Evolutionary conservation across 2,888 invertebrate genomes (phyloP).

Genomic region (Synergus umbraculus): DNA sequence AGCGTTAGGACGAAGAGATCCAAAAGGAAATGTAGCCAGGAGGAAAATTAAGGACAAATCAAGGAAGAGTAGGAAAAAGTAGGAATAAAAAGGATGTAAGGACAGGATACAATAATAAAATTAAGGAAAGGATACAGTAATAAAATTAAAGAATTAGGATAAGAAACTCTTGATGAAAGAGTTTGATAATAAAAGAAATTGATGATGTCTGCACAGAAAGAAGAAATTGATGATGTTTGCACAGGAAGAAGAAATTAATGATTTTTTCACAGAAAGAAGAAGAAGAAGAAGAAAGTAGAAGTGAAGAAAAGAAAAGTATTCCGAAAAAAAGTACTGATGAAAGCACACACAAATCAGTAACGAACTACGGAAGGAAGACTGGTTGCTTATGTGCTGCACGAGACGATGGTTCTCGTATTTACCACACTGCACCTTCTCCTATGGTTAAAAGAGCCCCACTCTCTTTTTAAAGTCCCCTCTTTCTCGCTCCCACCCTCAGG

Average conservation of each 20-base stretch:
- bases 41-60: background rate
- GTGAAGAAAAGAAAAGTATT: background rate
- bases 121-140: background rate
- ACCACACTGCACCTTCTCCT: constrained; percentile 57
- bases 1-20: constrained; percentile 50
- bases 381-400: constrained; percentile 58
- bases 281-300: background rate
- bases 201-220: background rate
- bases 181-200: background rate
- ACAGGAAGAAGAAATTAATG: too few species aligned
- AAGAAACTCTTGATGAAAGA: background rate
- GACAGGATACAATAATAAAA: too few species aligned
- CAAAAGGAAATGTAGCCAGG: background rate
- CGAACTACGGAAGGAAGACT: constrained; percentile 58
- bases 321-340: background rate
- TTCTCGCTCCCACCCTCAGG: constrained; percentile 42
- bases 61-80: constrained; percentile 18
- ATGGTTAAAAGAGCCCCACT: constrained; percentile 53
- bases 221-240: background rate
- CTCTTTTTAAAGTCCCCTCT: constrained; percentile 49
- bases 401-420: constrained; percentile 59
- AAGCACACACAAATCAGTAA: constrained; percentile 26
- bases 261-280: background rate
- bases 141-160: background rate
- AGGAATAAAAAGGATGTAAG: background rate